Evolutionary conservation across 2,113 vertebrate genomes (phyloP).

Genomic region (Sinocyclocheilus anshuiensis): DNA sequence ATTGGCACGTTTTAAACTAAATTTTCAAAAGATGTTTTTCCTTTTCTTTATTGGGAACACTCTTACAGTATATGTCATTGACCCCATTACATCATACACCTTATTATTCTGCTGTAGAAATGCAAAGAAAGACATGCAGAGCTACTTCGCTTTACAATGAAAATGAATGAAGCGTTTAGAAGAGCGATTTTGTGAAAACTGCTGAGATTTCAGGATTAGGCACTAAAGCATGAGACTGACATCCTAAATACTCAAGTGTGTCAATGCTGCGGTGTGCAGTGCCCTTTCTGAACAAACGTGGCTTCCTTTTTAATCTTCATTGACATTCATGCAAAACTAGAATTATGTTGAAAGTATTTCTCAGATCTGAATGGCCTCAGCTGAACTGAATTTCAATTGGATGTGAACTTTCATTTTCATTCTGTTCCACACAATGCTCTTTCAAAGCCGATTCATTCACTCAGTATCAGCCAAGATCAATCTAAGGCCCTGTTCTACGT

Average conservation of each 20-base stretch:
- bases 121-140: neutral
- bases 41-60: neutral
- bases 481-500: neutral
- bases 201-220: constrained; percentile 11
- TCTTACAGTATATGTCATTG: neutral
- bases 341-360: constrained; percentile 24
- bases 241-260: constrained; percentile 22
- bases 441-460: constrained; percentile 12
- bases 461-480: constrained; percentile 5
- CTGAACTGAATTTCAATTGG: constrained; percentile 37
- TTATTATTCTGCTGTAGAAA: neutral
- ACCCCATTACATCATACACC: neutral
- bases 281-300: constrained; percentile 17
- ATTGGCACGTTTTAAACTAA: neutral
- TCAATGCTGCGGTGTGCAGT: neutral
- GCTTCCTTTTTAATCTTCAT: constrained; percentile 29
- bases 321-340: constrained; percentile 37
- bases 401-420: constrained; percentile 18
- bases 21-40: neutral
- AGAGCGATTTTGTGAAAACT: constrained; percentile 4
- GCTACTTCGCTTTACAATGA: neutral
- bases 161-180: neutral
- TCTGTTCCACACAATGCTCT: constrained; percentile 22
- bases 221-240: constrained; percentile 4
- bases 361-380: constrained; percentile 30